Percentiles rank a stretch among this genome's conserved stretches.
phyloP scores from a whole-genome alignment of 1,140 invertebrate species.

The Tachypleus tridentatus region DNA sequence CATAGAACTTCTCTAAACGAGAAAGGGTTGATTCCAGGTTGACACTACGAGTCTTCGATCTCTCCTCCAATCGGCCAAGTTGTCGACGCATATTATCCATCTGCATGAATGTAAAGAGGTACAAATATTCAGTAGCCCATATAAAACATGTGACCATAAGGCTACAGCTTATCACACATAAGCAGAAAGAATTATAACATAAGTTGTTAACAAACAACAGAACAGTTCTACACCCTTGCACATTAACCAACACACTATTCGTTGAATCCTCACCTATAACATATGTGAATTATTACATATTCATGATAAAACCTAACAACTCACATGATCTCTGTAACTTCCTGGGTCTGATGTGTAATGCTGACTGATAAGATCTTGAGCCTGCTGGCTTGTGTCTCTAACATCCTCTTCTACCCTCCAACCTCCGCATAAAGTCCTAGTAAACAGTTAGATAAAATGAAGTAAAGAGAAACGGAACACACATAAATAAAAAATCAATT shows the following conservation, averaged over 20 bases:
- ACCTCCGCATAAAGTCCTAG: slow-evolving; percentile 28
- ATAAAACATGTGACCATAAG: no score
- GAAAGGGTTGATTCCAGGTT: slow-evolving; percentile 50
- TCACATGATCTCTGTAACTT: slow-evolving; percentile 29
- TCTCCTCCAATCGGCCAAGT: slow-evolving; percentile 19
- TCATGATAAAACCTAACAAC: background rate
- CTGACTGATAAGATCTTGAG: slow-evolving; percentile 22
- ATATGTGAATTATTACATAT: no score
- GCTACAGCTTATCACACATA: no score
- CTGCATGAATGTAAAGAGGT: slow-evolving; percentile 19
- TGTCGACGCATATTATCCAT: slow-evolving; percentile 22
- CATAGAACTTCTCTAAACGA: slow-evolving; percentile 49
- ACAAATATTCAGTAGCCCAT: no score
- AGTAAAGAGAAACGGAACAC: no score
- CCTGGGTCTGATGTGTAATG: slow-evolving; percentile 25
- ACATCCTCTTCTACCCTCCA: slow-evolving; percentile 17
- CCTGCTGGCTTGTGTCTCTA: slow-evolving; percentile 20
- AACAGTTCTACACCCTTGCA: no score
- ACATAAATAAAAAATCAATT: no score
- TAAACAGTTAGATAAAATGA: slow-evolving; percentile 13
- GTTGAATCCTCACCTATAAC: no score
- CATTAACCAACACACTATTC: no score
- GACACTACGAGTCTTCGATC: slow-evolving; percentile 56
- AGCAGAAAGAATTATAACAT: no score
- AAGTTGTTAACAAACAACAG: no score